These are phyloP conservation scores for Sesamia nonagrioides DNA, from an alignment of 1,140 invertebrate species.

Conservation along the genomic window DNA sequence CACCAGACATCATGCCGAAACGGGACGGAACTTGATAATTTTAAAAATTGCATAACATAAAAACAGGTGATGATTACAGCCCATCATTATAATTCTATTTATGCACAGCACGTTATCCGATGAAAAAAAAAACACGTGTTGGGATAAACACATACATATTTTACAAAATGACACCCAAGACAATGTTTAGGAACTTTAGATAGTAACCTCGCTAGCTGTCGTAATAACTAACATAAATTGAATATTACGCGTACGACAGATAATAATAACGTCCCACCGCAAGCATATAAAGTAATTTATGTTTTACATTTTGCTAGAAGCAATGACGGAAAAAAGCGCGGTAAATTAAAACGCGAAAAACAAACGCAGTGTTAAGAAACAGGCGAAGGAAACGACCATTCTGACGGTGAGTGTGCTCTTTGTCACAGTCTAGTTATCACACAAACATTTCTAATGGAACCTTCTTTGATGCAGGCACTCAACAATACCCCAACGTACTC, in stretches of 20 bases:
- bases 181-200: background rate
- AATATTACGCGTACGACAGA: slow-evolving; percentile 19
- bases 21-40: no score
- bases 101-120: background rate
- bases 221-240: slow-evolving; percentile 36
- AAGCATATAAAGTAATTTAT: background rate
- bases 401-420: slow-evolving; percentile 1
- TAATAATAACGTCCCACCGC: slow-evolving; percentile 17
- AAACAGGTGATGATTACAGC: background rate
- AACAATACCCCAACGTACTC: background rate
- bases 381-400: slow-evolving; percentile 13
- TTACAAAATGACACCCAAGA: slow-evolving; percentile 15
- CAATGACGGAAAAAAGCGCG: slow-evolving; percentile 24
- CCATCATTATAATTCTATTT: background rate
- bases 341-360: slow-evolving; percentile 2
- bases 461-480: background rate
- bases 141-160: background rate
- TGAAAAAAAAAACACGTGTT: background rate
- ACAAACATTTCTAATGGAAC: slow-evolving; percentile 8
- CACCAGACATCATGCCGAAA: no score
- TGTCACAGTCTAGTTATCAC: slow-evolving; percentile 1
- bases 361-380: background rate
- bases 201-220: slow-evolving; percentile 1
- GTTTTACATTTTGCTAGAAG: background rate
- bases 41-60: no score